Percentiles rank a stretch among this genome's conserved stretches.
These are phyloP conservation scores for Ephestia elutella DNA, from an alignment of 1,140 invertebrate genomes.

Conservation along the genomic window DNA sequence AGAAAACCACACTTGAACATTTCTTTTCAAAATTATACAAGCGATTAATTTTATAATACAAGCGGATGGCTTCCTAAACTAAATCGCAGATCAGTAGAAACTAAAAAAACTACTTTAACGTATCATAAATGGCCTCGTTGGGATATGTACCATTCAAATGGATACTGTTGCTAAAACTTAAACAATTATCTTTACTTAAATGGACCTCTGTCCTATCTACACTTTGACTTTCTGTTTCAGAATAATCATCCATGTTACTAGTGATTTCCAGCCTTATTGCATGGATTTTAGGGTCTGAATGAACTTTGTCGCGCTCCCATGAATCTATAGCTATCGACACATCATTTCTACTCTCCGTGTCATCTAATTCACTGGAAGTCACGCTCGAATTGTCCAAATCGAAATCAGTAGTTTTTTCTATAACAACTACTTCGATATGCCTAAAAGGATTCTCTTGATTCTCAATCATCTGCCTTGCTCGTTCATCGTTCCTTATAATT, in stretches of 20 bases:
- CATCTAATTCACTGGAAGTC: slow-evolving; percentile 56
- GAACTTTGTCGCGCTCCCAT: slow-evolving; percentile 55
- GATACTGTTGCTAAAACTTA: slow-evolving; percentile 71
- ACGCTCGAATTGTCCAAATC: slow-evolving; percentile 63
- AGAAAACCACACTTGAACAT: too few species aligned
- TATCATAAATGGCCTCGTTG: slow-evolving; percentile 72
- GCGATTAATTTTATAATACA: too few species aligned
- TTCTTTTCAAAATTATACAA: too few species aligned
- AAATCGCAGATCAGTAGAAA: background rate
- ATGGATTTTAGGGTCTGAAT: slow-evolving; percentile 54
- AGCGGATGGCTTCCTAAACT: too few species aligned
- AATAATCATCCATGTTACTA: slow-evolving; percentile 62
- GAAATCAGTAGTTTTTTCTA: slow-evolving; percentile 66
- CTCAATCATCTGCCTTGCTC: slow-evolving; percentile 58
- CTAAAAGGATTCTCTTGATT: slow-evolving; percentile 68
- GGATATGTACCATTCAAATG: slow-evolving; percentile 73
- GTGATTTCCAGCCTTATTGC: slow-evolving; percentile 69
- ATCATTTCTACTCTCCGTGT: slow-evolving; percentile 57
- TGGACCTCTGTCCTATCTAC: slow-evolving; percentile 50
- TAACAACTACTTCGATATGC: slow-evolving; percentile 73
- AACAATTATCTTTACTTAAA: slow-evolving; percentile 59
- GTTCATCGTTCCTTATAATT: slow-evolving; percentile 59
- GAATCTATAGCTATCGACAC: slow-evolving; percentile 60
- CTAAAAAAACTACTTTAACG: slow-evolving; percentile 58
- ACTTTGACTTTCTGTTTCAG: slow-evolving; percentile 43